Evolutionary conservation across 2,797 vertebrate genomes (phyloP).

Genomic region (Myotis planiceps): DNA sequence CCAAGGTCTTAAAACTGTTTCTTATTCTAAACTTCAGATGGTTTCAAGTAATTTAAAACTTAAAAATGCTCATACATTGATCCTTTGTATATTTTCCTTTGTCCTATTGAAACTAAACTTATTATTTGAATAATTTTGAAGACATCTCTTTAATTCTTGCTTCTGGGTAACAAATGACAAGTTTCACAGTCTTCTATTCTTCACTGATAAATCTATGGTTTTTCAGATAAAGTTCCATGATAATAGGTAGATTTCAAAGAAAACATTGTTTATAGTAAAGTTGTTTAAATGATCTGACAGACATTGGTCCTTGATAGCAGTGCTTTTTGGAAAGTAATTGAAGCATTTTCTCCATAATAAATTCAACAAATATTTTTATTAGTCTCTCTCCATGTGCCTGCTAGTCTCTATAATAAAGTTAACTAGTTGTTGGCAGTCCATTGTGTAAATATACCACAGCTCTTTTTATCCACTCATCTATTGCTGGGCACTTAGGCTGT

Average conservation of each 20-base stretch:
- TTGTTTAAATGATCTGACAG: slow-evolving; percentile 61
- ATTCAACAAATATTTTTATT: slow-evolving; percentile 72
- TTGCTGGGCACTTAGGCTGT: not conserved
- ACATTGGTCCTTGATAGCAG: slow-evolving; percentile 49
- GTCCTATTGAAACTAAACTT: not conserved
- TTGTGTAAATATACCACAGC: not conserved
- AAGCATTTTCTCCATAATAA: slow-evolving; percentile 68
- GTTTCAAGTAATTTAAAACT: slow-evolving; percentile 40
- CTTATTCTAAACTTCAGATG: slow-evolving; percentile 10
- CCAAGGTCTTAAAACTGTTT: slow-evolving; percentile 5
- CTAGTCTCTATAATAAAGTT: slow-evolving; percentile 68
- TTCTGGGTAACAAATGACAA: slow-evolving; percentile 27
- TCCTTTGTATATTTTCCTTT: not conserved
- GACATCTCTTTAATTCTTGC: slow-evolving; percentile 10
- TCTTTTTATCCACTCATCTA: not conserved
- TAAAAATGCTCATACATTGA: not conserved
- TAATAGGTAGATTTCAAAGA: slow-evolving; percentile 38
- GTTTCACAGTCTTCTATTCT: slow-evolving; percentile 12
- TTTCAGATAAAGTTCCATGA: slow-evolving; percentile 31
- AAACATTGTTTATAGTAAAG: slow-evolving; percentile 32
- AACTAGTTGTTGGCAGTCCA: slow-evolving; percentile 61
- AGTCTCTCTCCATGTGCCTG: slow-evolving; percentile 58
- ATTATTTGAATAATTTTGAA: not conserved
- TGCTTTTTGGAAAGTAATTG: slow-evolving; percentile 57
- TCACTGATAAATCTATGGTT: slow-evolving; percentile 26